phyloP scores from a whole-genome alignment of 2,797 vertebrate genomes.

The Pristis pectinata region DNA sequence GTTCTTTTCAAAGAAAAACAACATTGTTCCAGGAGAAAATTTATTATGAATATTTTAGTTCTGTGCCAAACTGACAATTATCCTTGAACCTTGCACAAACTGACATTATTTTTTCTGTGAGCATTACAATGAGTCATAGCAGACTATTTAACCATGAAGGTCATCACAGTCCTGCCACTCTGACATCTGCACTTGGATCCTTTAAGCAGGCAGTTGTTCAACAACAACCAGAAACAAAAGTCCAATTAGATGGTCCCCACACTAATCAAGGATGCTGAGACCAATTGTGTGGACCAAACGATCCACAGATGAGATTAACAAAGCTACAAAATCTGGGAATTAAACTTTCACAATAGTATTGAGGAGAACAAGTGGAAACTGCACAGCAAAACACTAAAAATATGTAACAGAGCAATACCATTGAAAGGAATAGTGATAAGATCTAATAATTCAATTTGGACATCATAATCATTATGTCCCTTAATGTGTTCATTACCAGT shows the following conservation, averaged over 20 bases:
- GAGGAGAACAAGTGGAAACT: not conserved
- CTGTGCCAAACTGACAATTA: not conserved
- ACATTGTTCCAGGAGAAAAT: not conserved
- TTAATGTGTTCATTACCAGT: not conserved
- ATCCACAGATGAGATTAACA: not conserved
- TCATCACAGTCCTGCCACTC: not conserved
- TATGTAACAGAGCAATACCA: not conserved
- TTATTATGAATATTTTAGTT: not conserved
- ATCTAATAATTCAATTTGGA: not conserved
- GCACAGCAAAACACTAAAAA: not conserved
- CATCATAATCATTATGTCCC: not conserved
- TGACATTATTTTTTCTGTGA: slow-evolving; percentile 5
- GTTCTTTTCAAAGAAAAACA: slow-evolving; percentile 24
- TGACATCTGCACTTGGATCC: slow-evolving; percentile 5
- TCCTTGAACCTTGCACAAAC: not conserved
- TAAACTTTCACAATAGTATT: not conserved
- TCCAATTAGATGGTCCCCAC: not conserved
- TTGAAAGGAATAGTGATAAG: not conserved
- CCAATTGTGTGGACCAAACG: not conserved
- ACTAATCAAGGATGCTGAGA: not conserved
- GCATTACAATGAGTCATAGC: slow-evolving; percentile 4
- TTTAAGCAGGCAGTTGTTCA: not conserved
- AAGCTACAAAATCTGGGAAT: not conserved
- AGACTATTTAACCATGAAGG: not conserved
- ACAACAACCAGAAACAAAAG: not conserved